Evolutionary conservation across 2,888 invertebrate species (phyloP), one percentile per base, ranked within the genome.

Genomic region (Scrobipalpa costella): DNA sequence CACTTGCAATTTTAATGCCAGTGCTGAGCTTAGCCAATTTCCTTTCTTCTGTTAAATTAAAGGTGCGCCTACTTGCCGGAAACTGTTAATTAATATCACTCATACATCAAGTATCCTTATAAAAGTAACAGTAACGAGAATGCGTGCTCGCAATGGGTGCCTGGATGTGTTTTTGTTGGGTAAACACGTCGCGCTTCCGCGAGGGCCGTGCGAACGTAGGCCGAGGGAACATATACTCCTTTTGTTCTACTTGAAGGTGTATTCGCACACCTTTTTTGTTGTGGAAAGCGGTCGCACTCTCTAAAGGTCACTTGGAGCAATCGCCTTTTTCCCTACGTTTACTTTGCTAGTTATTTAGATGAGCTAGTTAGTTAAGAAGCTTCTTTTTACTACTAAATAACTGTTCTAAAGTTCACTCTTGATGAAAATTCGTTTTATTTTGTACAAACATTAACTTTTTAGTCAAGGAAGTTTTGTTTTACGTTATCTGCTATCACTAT

Each of bases 171-270:
- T 83, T 86, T 87, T 85, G 80, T 78, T 76, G 79, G 76, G 80
- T 82, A 83, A 82, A 86, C 82, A 81, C 21, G 19, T 70, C 74
- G 71, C 80, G 79, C 81, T 87, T 88, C 88, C 88, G 87, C 81
- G 79, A 71, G 76, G 76, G 80, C 80, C 89, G 88, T 90, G 89
- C 83, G 89, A 90, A 88, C 67, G 81, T 80, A 86, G 86, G 86
- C 83, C 84, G 83, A 82, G 83, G 79, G 82, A 85, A 82, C 74
- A 77, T 76, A 77, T 78, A 78, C 73, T 85, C 83, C 83, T 85
- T 88, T 88, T 88, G 87, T 88, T 86, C 82, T 75, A 77, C 78
- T 75, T 76, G 0, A n/a, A 55, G 34, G 33, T 27, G 15, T 34
- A 33, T 55, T 58, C 75, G 71, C 75, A 77, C 72, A 75, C 69